Base-by-base conservation (phyloP, 1,140 invertebrate species). In the Papilio polyxenes region DNA sequence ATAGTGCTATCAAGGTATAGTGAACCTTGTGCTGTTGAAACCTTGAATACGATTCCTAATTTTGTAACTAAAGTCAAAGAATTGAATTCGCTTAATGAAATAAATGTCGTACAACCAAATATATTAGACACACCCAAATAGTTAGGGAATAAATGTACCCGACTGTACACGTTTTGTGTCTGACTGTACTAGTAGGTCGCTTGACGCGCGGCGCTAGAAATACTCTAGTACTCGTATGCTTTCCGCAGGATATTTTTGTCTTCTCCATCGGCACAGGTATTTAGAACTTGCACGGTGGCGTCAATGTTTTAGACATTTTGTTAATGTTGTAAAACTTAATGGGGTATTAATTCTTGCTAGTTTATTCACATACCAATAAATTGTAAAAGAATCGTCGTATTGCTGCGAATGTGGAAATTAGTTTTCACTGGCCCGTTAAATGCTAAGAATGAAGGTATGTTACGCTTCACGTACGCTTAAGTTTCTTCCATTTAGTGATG, bases 181-280 rank as follows among this genome's bases (percentile, higher is more conserved):
- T 31, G 3, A 72, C 65, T 72, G 65, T 72, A 72, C 65, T 72
- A 37, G 65, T 82, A 40, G 77, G 80, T 72, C 82, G 78, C 80
- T 82, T 59, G 78, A 80, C 74, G 72, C 72, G 40, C 82, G 84
- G 49, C 56, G 83, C 84, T 85, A 84, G 84, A 89, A 89, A 89
- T 89, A 89, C 84, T 65, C 83, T 10, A 62, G 81, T 79, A 80
- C 83, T 10, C 53, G 81, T 79, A 80, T 62, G 80, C 87, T 81
- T 82, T 83, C 82, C 69, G 65, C 74, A 78, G n/a, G 85, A 62
- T 91, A 91, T 91, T 91, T 91, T 86, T 85, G 85, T 85, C 84
- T 56, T 31, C 80, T 86, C 84, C 81, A 88, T 89, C 88, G 89
- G 86, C 89, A 90, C 89, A 90, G 87, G 86, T 90, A 87, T 84